Evolutionary conservation across 2,888 invertebrate genomes (phyloP), one percentile per base, ranked within the genome.

Genomic region (Cremastinae sp.): DNA sequence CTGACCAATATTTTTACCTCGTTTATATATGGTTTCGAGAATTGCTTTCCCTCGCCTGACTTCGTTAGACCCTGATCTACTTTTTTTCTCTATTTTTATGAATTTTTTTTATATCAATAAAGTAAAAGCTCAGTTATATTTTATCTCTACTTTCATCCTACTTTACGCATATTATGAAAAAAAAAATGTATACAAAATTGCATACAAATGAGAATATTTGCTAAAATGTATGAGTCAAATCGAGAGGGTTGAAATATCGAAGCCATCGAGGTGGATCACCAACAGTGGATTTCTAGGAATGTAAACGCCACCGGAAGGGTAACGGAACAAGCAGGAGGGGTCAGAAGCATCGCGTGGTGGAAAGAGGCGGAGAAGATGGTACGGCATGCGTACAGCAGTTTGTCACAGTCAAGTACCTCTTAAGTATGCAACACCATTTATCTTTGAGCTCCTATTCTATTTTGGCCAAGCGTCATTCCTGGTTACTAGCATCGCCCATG

Each of bases 371-470:
- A 58, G 74, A 56, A 75, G 70, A 59, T 79, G 70, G 78, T 61
- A 76, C 64, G 75, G 49, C 59, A 73, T 78, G 79, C 79, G 75
- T 71, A 75, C 69, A 82, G 83, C 83, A 86, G 84, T 88, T 88
- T 88, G 87, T 88, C 87, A 88, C 85, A 87, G 87, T 88, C 88
- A 86, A 86, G 84, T 81, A 83, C 84, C 83, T 83, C 81, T 85
- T 87, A 87, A 87, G 86, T 87, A 88, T 87, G 87, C 86, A 79
- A 84, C 82, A 84, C 86, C 87, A 87, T 88, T 88, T 88, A 86
- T 88, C 87, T 87, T 82, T 76, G 81, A 81, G 82, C 80, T 64
- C 51, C 49, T 51, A 20, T 85, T 82, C 82, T 81, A 83, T 85
- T 84, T 82, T 79, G 76, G 81, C 79, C 64, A 66, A 54, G 38